phyloP scores from a whole-genome alignment of 1,140 invertebrate species.

The Gyrodactylus salaris region DNA sequence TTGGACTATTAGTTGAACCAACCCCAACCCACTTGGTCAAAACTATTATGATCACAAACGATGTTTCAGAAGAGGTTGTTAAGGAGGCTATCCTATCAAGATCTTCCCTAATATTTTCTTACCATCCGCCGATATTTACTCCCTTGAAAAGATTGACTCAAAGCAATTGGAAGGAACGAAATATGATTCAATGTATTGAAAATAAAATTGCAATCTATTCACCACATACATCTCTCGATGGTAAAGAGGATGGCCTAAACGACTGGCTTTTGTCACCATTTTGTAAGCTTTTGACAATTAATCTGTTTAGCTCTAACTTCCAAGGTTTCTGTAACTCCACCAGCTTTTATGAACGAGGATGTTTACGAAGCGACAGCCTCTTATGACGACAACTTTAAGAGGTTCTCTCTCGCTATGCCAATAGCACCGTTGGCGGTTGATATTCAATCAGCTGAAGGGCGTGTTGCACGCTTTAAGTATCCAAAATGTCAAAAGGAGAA shows the following conservation, averaged over 20 bases:
- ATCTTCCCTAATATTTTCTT: conserved; percentile 48
- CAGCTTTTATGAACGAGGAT: not conserved
- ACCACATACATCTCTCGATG: conserved; percentile 62
- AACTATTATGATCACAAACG: conserved; percentile 52
- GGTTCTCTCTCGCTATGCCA: not conserved
- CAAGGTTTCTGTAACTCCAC: not conserved
- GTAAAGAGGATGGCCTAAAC: conserved; percentile 43
- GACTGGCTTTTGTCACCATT: conserved; percentile 54
- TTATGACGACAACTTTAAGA: not conserved
- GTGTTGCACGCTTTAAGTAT: not conserved
- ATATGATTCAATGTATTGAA: conserved; percentile 43
- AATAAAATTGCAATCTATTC: conserved; percentile 58
- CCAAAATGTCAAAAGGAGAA: not conserved
- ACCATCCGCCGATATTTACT: conserved; percentile 75
- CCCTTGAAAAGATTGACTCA: conserved; percentile 40
- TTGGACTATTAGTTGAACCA: conserved; percentile 54
- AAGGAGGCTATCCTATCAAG: conserved; percentile 35
- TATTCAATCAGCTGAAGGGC: not conserved
- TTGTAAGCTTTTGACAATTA: conserved; percentile 16
- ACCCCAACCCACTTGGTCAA: conserved; percentile 18
- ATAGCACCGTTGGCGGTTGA: not conserved
- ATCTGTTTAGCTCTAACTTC: not conserved
- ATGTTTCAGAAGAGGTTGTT: conserved; percentile 37
- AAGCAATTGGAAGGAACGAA: conserved; percentile 36
- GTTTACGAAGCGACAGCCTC: not conserved